These are phyloP conservation scores for Oryzias javanicus DNA, from an alignment of 2,113 vertebrate species.

Conservation along the genomic window DNA sequence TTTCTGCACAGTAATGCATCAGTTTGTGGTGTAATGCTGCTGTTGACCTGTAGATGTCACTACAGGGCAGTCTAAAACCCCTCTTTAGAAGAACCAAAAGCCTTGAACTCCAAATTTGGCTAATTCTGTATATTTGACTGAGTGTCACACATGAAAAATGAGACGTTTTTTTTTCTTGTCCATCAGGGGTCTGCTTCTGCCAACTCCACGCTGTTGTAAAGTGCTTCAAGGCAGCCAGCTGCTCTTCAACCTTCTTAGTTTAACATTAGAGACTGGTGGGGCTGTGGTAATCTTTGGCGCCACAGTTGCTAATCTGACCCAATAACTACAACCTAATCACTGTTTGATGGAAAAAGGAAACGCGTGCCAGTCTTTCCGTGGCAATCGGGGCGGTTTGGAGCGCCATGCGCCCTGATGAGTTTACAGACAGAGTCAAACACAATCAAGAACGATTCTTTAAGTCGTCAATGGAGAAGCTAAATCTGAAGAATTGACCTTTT, in stretches of 20 bases:
- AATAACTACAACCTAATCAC: constrained; percentile 53
- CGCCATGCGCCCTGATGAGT: constrained; percentile 33
- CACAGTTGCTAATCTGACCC: constrained; percentile 43
- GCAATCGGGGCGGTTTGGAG: constrained; percentile 51
- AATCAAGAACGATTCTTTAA: constrained; percentile 37
- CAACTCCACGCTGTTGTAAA: constrained; percentile 8
- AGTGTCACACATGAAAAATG: constrained; percentile 28
- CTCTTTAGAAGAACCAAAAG: not conserved
- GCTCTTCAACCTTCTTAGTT: constrained; percentile 14
- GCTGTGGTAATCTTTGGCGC: constrained; percentile 44
- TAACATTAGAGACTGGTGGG: constrained; percentile 14
- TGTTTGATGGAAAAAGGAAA: constrained; percentile 26
- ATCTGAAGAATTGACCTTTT: constrained; percentile 24
- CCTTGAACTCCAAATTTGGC: constrained; percentile 3
- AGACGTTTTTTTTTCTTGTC: constrained; percentile 19
- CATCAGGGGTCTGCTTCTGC: not conserved
- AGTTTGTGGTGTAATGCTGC: constrained; percentile 10
- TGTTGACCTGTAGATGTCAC: constrained; percentile 50
- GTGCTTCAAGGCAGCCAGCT: constrained; percentile 9
- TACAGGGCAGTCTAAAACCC: constrained; percentile 28
- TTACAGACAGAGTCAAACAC: constrained; percentile 51
- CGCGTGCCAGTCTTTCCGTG: constrained; percentile 35
- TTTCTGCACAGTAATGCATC: no score
- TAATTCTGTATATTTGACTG: constrained; percentile 14
- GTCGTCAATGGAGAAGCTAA: constrained; percentile 34